Evolutionary conservation across 53 echinoderm and acorn worm genomes (phyloP).

Genomic region (Arbacia lixula): DNA sequence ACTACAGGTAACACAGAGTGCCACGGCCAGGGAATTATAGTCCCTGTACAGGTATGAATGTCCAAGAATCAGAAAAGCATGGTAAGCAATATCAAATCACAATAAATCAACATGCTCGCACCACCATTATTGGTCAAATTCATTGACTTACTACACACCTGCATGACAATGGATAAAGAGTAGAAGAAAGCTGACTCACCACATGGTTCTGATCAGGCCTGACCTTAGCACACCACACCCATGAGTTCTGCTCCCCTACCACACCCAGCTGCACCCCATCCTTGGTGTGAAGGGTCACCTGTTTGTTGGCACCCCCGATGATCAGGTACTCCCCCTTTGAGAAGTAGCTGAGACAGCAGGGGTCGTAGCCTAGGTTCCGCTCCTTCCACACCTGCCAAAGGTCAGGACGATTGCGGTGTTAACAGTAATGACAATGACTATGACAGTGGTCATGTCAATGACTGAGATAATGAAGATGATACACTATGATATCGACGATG

Average conservation of each 20-base stretch:
- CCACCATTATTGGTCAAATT: no score
- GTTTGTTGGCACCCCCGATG: constrained; percentile 92
- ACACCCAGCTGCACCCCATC: constrained; percentile 98
- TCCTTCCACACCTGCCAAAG: constrained; percentile 73
- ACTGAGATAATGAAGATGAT: no score
- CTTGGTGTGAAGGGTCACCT: constrained; percentile 84
- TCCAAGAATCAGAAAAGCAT: no score
- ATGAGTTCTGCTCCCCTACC: constrained; percentile 96
- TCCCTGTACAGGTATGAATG: no score
- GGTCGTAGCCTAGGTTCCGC: constrained; percentile 81
- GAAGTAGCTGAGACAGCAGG: constrained; percentile 87
- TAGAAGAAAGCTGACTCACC: constrained; percentile 60
- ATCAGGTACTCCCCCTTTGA: constrained; percentile 93
- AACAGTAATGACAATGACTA: no score
- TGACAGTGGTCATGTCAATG: no score
- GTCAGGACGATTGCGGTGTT: no score
- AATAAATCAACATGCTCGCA: no score
- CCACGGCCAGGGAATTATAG: no score
- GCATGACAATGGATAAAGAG: background rate
- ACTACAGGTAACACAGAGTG: no score
- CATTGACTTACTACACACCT: background rate
- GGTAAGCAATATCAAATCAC: no score
- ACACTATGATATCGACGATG: no score
- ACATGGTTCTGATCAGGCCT: constrained; percentile 99
- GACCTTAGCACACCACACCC: constrained; percentile 98